Base-by-base conservation (phyloP, 2,888 invertebrate genomes). In the Charanyca ferruginea region DNA sequence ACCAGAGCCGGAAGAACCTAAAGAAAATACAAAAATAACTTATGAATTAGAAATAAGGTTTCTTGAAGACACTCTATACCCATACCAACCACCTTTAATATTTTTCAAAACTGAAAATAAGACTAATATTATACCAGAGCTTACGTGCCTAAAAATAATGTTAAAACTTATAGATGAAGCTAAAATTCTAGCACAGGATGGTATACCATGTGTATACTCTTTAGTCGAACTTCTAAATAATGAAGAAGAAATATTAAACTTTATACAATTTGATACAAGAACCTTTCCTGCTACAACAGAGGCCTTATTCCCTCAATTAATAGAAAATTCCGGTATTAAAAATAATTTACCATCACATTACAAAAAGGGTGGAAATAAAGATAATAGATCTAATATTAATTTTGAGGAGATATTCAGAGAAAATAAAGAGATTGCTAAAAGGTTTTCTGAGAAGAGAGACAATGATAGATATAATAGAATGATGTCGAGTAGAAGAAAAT, bases 1-100 rank as follows among this genome's bases (percentile, higher is more conserved):
- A 7, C 64, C 83, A 32, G 86, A 91, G 48, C 22, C 89, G 49
- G 63, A 80, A 47, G 91, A 91, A 41, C 79, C 79, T 65, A 87
- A 87, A 42, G 89, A 90, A 32, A 89, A 83, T 54, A 88, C 91
- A 73, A 96, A 94, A 88, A 88, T 93, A 67, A 84, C 83, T 96
- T 97, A 92, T 96, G 97, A 95, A 85, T 92, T 98, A 82, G 98
- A 98, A 95, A 95, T 98, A 80, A 95, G 98, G 78, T 98, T 98
- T 92, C 96, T 97, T 0, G 95, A 96, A 77, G 96, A 96, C 84
- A 96, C 96, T 59, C 96, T 96, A 54, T 98, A 98, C 90, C 98
- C 98, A 0, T 97, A 96, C 83, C 97, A 98, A 90, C 96, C 97
- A 0, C 98, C 98, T 0, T 92, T 97, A 67, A 94, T 98, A 72